phyloP scores from a whole-genome alignment of 2,888 invertebrate genomes.

The Acanthacorydalis orientalis region DNA sequence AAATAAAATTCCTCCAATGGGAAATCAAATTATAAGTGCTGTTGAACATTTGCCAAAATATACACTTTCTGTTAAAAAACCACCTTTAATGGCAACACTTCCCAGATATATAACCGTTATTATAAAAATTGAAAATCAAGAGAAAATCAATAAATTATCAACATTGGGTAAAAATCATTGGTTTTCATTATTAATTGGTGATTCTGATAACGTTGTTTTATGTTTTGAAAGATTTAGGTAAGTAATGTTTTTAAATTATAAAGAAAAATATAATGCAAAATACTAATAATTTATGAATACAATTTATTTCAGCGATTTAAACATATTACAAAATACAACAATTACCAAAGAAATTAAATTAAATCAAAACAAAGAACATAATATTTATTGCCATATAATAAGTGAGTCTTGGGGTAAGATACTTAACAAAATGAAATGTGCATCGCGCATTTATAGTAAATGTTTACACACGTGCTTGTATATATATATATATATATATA shows the following conservation, averaged over 20 bases:
- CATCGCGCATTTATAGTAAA: too few species aligned
- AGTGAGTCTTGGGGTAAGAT: slow-evolving; percentile 38
- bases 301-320: slow-evolving; percentile 18
- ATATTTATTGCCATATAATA: slow-evolving; percentile 35
- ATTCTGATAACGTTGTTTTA: slow-evolving; percentile 42
- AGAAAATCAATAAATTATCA: slow-evolving; percentile 26
- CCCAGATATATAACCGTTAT: slow-evolving; percentile 9
- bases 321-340: slow-evolving; percentile 26
- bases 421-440: too few species aligned
- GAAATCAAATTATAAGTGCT: slow-evolving; percentile 45
- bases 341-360: slow-evolving; percentile 28
- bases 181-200: slow-evolving; percentile 44
- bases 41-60: slow-evolving; percentile 46
- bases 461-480: too few species aligned
- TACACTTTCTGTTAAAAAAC: slow-evolving; percentile 21
- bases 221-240: slow-evolving; percentile 37
- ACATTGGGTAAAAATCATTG: slow-evolving; percentile 35
- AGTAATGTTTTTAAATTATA: slow-evolving; percentile 13
- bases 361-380: slow-evolving; percentile 25
- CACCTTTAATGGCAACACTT: not conserved
- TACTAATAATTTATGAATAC: slow-evolving; percentile 1
- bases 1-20: slow-evolving; percentile 56
- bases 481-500: too few species aligned
- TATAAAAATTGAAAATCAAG: slow-evolving; percentile 28
- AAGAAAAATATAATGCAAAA: not conserved